phyloP scores from a whole-genome alignment of 2,888 invertebrate species.

The Baccha elongata region DNA sequence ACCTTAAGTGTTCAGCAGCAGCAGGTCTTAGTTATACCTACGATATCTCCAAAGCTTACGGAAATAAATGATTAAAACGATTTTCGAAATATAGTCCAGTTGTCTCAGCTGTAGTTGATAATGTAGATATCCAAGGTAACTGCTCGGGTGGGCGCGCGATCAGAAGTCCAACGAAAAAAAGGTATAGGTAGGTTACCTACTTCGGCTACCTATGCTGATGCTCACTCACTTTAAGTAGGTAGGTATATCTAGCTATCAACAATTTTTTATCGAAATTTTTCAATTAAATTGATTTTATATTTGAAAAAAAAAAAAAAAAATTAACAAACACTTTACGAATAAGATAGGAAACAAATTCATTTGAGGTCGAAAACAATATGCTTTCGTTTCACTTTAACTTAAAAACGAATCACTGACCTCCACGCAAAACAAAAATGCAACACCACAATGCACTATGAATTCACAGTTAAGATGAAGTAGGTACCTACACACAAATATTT shows the following conservation, averaged over 20 bases:
- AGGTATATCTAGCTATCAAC: not conserved
- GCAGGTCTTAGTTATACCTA: no score
- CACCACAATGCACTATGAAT: not conserved
- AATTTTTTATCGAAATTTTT: not conserved
- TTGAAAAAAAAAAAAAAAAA: not conserved
- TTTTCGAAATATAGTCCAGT: conserved; percentile 53
- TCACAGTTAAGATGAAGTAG: not conserved
- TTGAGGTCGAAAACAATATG: not conserved
- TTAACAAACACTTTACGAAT: not conserved
- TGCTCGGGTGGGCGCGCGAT: not conserved
- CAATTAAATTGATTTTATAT: not conserved
- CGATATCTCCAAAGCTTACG: conserved; percentile 44
- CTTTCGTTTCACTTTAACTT: not conserved
- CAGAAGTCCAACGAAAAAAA: not conserved
- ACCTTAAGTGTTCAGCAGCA: conserved; percentile 45
- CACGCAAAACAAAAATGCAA: not conserved
- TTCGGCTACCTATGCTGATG: no score
- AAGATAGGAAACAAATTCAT: not conserved
- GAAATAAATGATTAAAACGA: conserved; percentile 65
- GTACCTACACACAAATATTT: not conserved
- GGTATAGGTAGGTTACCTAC: not conserved
- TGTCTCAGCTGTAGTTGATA: conserved; percentile 45
- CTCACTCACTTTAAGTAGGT: no score
- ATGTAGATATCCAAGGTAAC: not conserved
- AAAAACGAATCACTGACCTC: not conserved